Evolutionary conservation across 2,888 invertebrate species (phyloP), one percentile per base, ranked within the genome.

Genomic region (Exocentrus adspersus): DNA sequence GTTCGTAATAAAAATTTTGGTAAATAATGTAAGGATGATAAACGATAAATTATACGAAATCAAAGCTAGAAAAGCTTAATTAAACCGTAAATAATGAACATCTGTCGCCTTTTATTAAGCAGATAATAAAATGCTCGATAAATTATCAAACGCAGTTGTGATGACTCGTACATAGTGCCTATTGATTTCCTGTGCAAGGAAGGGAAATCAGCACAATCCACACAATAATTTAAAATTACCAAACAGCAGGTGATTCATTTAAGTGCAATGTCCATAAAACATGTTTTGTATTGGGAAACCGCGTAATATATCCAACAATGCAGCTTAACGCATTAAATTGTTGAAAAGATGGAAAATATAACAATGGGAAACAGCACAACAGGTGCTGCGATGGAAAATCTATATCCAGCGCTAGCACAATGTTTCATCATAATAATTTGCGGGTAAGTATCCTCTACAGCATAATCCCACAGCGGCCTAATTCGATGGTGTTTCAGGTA

Each of bases 351-450:
- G n/a, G n/a, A n/a, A 41, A 56, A 52, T 21, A 28, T 57, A 57
- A 68, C 56, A 52, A 62, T 64, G 61, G 65, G 64, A 14, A 65
- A 71, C 28, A n/a, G n/a, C 19, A 54, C 64, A 46, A 56, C 71
- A 2, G 79, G 78, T 43, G 78, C 81, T 30, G 82, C 85, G 9
- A 88, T 91, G 77, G 92, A 94, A 76, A 92, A 95, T 78, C 87
- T 97, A 28, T 95, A 95, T 84, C 94, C 96, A 64, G 97, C 97
- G 7, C 83, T 97, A 65, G 88, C 94, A 68, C 92, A 97, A 85
- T 96, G 96, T 81, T 97, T 97, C 83, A 93, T 91, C 43, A 91
- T 95, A 56, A 95, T 95, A 77, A 84, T 95, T 73, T 92, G 93
- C 80, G 95, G 95, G 94, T 95, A 85, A 88, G 89, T 85, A 52